These are phyloP conservation scores for Saimiri boliviensis DNA, from an alignment of 2,113 vertebrate species.

Conservation along the genomic window DNA sequence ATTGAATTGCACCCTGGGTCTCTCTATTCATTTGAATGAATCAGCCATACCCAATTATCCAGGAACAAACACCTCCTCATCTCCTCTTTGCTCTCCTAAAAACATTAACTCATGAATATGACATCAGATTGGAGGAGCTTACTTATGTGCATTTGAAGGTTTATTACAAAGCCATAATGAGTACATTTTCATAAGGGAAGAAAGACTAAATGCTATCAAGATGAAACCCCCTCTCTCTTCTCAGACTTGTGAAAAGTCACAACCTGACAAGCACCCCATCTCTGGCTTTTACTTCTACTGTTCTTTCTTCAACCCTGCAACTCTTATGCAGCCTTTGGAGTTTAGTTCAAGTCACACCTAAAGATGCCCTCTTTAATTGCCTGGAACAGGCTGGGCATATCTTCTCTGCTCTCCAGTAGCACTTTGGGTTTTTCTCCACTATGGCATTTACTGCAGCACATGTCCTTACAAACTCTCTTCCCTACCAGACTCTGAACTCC, in stretches of 20 bases:
- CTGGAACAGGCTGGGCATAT: not conserved
- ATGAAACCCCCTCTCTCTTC: not conserved
- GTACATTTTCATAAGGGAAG: conserved; percentile 52
- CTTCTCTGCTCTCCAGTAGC: not conserved
- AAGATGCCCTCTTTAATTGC: not conserved
- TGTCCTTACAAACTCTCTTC: not conserved
- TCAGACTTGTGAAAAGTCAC: not conserved
- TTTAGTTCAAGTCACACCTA: not conserved
- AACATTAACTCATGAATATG: conserved; percentile 54
- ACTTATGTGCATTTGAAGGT: conserved; percentile 5
- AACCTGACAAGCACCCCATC: not conserved
- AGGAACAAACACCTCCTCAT: conserved; percentile 71
- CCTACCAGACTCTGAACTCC: not conserved
- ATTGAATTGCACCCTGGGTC: conserved; percentile 64
- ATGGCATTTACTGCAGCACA: not conserved
- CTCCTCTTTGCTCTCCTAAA: conserved; percentile 50
- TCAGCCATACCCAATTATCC: conserved; percentile 67
- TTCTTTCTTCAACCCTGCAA: not conserved
- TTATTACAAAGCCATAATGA: conserved; percentile 45
- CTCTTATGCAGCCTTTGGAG: not conserved
- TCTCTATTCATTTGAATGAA: conserved; percentile 69
- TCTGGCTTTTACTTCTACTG: not conserved
- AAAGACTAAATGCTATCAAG: conserved; percentile 27
- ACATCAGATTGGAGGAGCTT: conserved; percentile 43
- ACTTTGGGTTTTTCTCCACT: not conserved